Percentiles rank a stretch among this genome's conserved stretches.
phyloP scores from a whole-genome alignment of 2,797 vertebrate species.

The Poecile montanus region DNA sequence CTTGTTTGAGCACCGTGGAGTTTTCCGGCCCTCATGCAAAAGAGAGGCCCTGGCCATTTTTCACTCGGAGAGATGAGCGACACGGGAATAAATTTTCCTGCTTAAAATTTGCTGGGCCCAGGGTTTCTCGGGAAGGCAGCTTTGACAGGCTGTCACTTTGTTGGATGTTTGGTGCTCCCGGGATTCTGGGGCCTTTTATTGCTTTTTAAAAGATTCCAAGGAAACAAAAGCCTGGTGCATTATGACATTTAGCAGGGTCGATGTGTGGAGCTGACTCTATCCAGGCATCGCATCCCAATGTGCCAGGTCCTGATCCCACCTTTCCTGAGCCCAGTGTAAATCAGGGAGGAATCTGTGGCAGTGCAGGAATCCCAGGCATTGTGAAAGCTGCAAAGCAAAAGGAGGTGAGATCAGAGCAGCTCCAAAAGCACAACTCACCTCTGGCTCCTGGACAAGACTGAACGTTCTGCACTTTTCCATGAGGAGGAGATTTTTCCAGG shows the following conservation, averaged over 20 bases:
- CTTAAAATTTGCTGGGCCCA: constrained; percentile 72
- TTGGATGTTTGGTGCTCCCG: constrained; percentile 37
- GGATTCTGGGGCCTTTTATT: constrained; percentile 55
- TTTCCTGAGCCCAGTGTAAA: not conserved
- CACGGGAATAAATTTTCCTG: constrained; percentile 68
- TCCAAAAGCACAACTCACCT: not conserved
- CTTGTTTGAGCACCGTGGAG: constrained; percentile 63
- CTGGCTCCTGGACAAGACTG: not conserved
- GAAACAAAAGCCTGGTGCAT: constrained; percentile 44
- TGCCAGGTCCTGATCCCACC: not conserved
- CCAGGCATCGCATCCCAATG: not conserved
- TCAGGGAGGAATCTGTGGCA: not conserved
- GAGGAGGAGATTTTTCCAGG: not conserved
- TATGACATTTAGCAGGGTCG: constrained; percentile 34
- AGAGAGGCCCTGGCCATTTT: constrained; percentile 67
- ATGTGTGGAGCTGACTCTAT: constrained; percentile 18
- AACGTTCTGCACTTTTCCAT: fast-evolving
- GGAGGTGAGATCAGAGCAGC: not conserved
- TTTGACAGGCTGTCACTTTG: constrained; percentile 69
- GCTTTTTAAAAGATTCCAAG: constrained; percentile 67
- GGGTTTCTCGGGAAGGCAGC: constrained; percentile 56
- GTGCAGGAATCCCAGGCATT: not conserved
- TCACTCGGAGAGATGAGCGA: constrained; percentile 64
- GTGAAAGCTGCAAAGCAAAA: not conserved
- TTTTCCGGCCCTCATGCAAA: constrained; percentile 65